phyloP scores from a whole-genome alignment of 92 coral and sea anemone species.

The Blastomussa wellsi region DNA sequence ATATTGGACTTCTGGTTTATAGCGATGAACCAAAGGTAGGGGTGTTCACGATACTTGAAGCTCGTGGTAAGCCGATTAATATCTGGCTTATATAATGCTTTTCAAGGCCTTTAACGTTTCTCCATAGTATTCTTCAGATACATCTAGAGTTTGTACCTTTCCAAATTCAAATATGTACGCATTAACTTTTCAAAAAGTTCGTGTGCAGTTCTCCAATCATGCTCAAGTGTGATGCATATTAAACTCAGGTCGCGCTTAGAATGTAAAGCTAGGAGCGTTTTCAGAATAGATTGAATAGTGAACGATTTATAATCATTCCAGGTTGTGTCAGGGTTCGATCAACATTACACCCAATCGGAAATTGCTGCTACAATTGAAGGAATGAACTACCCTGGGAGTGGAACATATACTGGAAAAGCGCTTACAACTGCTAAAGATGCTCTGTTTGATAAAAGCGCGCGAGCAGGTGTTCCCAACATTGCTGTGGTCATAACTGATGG shows the following conservation, averaged over 20 bases:
- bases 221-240: too few species aligned
- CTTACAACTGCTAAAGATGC: conserved; percentile 57
- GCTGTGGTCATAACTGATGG: conserved; percentile 77
- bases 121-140: not conserved
- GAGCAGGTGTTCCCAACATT: conserved; percentile 66
- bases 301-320: not conserved
- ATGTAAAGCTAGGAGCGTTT: not conserved
- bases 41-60: too few species aligned
- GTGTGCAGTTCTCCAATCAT: too few species aligned
- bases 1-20: conserved; percentile 61
- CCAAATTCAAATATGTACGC: not conserved
- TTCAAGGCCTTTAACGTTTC: not conserved
- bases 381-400: conserved; percentile 59
- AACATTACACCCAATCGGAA: conserved; percentile 28
- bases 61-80: too few species aligned
- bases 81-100: too few species aligned
- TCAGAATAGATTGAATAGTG: not conserved
- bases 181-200: too few species aligned
- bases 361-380: conserved; percentile 18
- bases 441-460: conserved; percentile 57
- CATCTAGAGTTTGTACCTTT: not conserved
- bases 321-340: conserved; percentile 41
- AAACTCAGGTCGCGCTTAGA: too few species aligned
- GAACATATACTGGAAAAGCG: conserved; percentile 79
- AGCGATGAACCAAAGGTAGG: conserved; percentile 23